These are phyloP conservation scores for Drosophila cyrtoloma DNA, from an alignment of 2,888 invertebrate species.

Conservation along the genomic window DNA sequence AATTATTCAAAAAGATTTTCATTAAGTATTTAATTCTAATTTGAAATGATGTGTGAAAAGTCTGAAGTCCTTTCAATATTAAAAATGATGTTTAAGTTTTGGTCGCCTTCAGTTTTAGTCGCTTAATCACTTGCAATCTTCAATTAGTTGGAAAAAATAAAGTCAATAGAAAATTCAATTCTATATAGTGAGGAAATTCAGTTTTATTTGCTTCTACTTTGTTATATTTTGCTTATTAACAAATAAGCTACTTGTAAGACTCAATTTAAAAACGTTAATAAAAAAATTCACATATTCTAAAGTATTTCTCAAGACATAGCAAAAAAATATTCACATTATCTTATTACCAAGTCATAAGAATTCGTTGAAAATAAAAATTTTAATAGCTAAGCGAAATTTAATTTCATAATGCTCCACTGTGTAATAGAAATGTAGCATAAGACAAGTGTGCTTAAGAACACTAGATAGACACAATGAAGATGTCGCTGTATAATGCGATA, in stretches of 20 bases:
- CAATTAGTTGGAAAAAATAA: background rate
- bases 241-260: background rate
- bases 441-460: constrained; percentile 47
- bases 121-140: background rate
- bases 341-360: background rate
- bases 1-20: background rate
- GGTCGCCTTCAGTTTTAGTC: background rate
- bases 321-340: background rate
- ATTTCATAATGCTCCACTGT: constrained; percentile 10
- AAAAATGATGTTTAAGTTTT: background rate
- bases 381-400: background rate
- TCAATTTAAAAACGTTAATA: background rate
- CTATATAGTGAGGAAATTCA: background rate
- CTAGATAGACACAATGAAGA: constrained; percentile 63
- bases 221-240: background rate
- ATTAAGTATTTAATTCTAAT: background rate
- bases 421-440: constrained; percentile 34
- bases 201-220: background rate
- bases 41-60: background rate
- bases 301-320: background rate
- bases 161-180: background rate
- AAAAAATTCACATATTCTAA: background rate
- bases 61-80: background rate
- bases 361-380: background rate
- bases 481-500: constrained; percentile 32